These are phyloP conservation scores for Hyposoter dolosus DNA, from an alignment of 2,888 invertebrate species.

Conservation along the genomic window DNA sequence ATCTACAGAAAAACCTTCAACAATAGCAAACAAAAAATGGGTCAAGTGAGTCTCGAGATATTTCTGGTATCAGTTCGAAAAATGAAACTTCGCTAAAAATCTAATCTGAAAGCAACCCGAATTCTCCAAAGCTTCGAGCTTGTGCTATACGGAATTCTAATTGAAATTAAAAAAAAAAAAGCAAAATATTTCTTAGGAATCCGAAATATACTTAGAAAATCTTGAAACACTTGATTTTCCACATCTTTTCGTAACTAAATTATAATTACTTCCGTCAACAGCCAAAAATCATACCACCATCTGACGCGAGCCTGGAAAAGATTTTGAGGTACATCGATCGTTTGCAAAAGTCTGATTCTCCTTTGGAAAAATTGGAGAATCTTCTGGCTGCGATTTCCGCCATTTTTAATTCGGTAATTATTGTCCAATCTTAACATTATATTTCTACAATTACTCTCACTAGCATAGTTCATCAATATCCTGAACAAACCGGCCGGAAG, in stretches of 20 bases:
- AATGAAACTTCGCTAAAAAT: not conserved
- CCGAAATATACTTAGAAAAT: not conserved
- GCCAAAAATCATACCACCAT: slow-evolving; percentile 92
- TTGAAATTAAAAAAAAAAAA: not conserved
- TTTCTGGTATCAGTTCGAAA: not conserved
- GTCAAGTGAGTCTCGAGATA: not conserved
- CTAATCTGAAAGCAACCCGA: not conserved
- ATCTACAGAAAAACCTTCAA: not conserved
- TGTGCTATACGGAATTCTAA: no score
- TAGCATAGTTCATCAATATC: no score
- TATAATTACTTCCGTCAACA: slow-evolving; percentile 71
- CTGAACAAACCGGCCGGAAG: no score
- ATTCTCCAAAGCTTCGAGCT: no score
- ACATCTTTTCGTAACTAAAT: not conserved
- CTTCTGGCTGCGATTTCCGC: slow-evolving; percentile 95
- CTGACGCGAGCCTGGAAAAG: slow-evolving; percentile 90
- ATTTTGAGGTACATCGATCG: slow-evolving; percentile 92
- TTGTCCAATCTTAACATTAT: not conserved
- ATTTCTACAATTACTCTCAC: not conserved
- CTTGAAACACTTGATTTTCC: not conserved
- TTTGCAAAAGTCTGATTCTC: slow-evolving; percentile 96
- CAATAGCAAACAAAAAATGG: not conserved
- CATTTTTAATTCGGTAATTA: slow-evolving; percentile 92
- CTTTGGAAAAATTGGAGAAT: slow-evolving; percentile 96
- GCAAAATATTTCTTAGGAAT: not conserved